A percentile compares a stretch with the other conserved stretches of the same genome.
Evolutionary conservation across 2,113 vertebrate species (phyloP).

Genomic region (Typhlomys cinereus): DNA sequence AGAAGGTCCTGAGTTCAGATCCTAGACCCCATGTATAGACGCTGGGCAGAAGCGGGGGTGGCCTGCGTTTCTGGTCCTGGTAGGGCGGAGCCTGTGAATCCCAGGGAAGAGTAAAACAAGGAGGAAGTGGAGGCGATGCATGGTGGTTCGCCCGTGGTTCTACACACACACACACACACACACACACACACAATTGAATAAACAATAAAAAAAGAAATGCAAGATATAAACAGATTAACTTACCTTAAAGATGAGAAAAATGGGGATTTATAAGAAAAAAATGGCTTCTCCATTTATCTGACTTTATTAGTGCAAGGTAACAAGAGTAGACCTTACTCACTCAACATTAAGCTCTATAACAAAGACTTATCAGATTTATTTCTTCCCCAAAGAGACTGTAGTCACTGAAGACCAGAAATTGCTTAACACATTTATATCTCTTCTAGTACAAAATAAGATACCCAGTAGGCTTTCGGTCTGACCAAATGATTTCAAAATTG

Average conservation of each 20-base stretch:
- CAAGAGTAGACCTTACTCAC: conserved; percentile 3
- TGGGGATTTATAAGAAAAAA: background rate
- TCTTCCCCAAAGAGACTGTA: background rate
- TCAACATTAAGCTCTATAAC: conserved; percentile 8
- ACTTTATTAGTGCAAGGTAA: background rate
- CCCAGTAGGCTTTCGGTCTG: background rate
- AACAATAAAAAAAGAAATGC: background rate
- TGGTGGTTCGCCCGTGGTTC: too few relatives aligned
- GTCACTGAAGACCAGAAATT: background rate
- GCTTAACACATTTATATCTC: background rate
- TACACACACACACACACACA: background rate
- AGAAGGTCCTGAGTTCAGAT: too few relatives aligned
- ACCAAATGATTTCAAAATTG: background rate
- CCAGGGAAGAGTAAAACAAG: too few relatives aligned
- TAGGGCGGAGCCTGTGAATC: too few relatives aligned
- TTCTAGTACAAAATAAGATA: background rate
- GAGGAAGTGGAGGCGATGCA: too few relatives aligned
- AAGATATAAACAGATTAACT: conserved; percentile 22
- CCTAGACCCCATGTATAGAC: too few relatives aligned
- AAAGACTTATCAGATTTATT: conserved; percentile 11
- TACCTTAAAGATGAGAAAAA: conserved; percentile 51
- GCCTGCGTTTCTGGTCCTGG: too few relatives aligned
- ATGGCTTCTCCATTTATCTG: background rate
- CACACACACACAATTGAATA: too few relatives aligned
- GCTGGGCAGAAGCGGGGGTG: too few relatives aligned